Conservation (phyloP, 2,113 vertebrate genomes). For the Tichodroma muraria region DNA sequence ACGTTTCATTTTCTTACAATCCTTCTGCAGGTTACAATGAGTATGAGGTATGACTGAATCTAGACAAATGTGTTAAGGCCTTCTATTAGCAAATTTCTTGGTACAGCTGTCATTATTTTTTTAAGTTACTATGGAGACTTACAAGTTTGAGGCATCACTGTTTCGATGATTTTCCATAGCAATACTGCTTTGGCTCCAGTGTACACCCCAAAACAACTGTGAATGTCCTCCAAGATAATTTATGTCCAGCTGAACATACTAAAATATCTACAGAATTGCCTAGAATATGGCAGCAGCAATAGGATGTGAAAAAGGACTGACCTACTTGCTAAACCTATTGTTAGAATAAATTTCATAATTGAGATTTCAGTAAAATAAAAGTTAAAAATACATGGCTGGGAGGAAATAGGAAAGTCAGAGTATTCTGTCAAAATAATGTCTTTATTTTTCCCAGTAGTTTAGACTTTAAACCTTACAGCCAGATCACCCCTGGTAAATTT, state of each 20-base stretch:
- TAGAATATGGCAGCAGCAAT: not conserved
- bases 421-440: not conserved
- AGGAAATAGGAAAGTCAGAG: not conserved
- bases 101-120: slow-evolving; percentile 54
- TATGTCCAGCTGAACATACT: not conserved
- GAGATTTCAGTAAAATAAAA: not conserved
- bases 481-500: not conserved
- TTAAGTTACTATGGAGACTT: slow-evolving; percentile 49
- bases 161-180: slow-evolving; percentile 16
- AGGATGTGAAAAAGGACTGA: not conserved
- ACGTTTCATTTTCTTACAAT: not conserved
- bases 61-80: slow-evolving; percentile 38
- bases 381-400: not conserved
- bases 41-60: not conserved
- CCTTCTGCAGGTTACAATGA: not conserved
- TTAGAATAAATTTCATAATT: not conserved
- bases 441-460: not conserved
- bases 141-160: slow-evolving; percentile 8
- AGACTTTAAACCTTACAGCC: not conserved
- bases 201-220: not conserved
- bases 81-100: slow-evolving; percentile 46
- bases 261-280: not conserved
- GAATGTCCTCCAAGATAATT: not conserved
- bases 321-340: not conserved
- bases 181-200: not conserved